phyloP scores from a whole-genome alignment of 2,888 invertebrate genomes.

The Eupithecia vulgata region DNA sequence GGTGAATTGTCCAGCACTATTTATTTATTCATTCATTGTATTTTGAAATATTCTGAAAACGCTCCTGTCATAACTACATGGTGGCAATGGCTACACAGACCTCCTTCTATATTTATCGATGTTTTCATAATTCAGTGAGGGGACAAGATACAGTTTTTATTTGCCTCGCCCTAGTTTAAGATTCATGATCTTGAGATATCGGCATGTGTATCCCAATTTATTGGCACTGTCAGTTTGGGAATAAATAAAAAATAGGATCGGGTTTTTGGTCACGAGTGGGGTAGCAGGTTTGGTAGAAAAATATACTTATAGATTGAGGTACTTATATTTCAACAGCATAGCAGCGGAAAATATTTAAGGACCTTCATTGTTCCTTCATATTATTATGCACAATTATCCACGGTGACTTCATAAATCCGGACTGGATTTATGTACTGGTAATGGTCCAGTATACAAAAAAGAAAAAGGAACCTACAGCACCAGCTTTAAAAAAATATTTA shows the following conservation, averaged over 20 bases:
- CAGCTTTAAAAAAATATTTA: too few species aligned
- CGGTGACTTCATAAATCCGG: too few species aligned
- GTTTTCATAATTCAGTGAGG: conserved; percentile 77
- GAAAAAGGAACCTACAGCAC: too few species aligned
- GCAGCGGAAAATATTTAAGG: not conserved
- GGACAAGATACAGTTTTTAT: conserved; percentile 72
- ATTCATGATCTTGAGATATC: conserved; percentile 79
- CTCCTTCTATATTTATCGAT: conserved; percentile 74
- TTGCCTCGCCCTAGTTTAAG: conserved; percentile 71
- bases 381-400: too few species aligned
- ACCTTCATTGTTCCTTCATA: too few species aligned
- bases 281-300: not conserved
- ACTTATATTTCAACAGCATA: not conserved
- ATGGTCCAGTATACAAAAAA: too few species aligned
- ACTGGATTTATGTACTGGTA: too few species aligned
- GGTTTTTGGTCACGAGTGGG: conserved; percentile 38
- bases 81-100: conserved; percentile 2
- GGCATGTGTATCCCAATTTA: conserved; percentile 50
- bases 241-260: conserved; percentile 47
- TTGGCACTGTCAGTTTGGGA: conserved; percentile 49
- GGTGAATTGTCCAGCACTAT: too few species aligned
- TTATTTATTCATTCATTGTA: too few species aligned
- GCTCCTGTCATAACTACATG: not conserved
- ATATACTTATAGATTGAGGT: not conserved
- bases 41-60: too few species aligned